Base-by-base conservation (phyloP, 1,140 invertebrate genomes). In the Bicyclus anynana region DNA sequence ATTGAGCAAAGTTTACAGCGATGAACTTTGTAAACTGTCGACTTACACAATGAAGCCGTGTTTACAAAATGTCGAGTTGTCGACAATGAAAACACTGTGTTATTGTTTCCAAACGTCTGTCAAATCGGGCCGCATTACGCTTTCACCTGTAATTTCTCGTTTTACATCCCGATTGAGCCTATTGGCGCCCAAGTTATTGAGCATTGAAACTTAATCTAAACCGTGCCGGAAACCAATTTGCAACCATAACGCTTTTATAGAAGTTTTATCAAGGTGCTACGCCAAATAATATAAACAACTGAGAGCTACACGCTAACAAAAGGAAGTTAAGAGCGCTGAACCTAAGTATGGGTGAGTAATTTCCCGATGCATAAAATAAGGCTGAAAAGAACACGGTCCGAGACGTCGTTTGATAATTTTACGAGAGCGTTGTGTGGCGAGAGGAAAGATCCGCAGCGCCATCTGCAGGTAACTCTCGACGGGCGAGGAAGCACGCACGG, bases 351-450 rank as follows among this genome's bases (percentile, higher is more conserved):
- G 42, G 52, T 35, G 48, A 37, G 54, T 76, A 72, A 74, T 70
- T 73, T 66, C 69, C 40, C 52, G 51, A 67, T 70, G 66, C 67
- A 72, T 75, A 77, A 80, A 80, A 77, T 72, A 77, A 79, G 74
- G 61, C 69, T 68, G 64, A 73, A 77, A 83, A 74, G 70, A 74
- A 18, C 37, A 67, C 66, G 64, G 59, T 61, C 60, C 48, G 73
- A 47, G 75, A 72, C 69, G 77, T 77, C 75, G 70, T 79, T 75
- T 77, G 68, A 77, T 84, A 80, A 81, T 84, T n/a, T 86, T 86
- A 86, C 69, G 80, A 83, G 67, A 71, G 72, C 72, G 65, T 80
- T 74, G 68, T 79, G 77, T 65, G 74, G 67, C 69, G 65, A 57
- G 61, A 64, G 67, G 59, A 71, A 65, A 72, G 66, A 50, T 73